phyloP scores from a whole-genome alignment of 1,140 invertebrate genomes.

The Sycophila sp. region DNA sequence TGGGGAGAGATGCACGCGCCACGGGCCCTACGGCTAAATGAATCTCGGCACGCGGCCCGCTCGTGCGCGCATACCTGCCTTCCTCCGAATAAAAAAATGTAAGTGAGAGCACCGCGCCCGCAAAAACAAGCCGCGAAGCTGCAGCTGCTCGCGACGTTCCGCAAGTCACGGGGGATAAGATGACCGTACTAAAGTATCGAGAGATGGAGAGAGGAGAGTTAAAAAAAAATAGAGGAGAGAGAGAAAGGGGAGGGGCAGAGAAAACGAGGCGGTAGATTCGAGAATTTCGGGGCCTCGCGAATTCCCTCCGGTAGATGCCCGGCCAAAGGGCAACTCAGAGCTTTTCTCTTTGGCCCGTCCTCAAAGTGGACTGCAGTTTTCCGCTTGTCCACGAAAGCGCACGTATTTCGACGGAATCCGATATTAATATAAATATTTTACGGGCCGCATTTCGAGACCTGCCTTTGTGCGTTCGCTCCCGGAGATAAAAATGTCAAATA shows the following conservation, averaged over 20 bases:
- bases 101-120: background rate
- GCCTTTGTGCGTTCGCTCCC: background rate
- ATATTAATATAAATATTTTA: slow-evolving; percentile 32
- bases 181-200: slow-evolving; percentile 5
- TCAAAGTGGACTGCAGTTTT: background rate
- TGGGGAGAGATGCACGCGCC: too few relatives aligned
- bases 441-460: background rate
- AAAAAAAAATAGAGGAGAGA: too few relatives aligned
- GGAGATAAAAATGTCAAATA: background rate
- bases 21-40: slow-evolving; percentile 27
- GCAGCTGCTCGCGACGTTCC: slow-evolving; percentile 37
- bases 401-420: slow-evolving; percentile 21
- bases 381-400: background rate
- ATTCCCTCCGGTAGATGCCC: background rate
- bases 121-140: slow-evolving; percentile 32
- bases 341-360: background rate
- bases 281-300: background rate
- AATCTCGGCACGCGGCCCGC: slow-evolving; percentile 33
- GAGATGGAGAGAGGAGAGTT: background rate
- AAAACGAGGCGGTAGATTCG: background rate
- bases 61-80: too few relatives aligned
- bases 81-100: slow-evolving; percentile 28
- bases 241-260: background rate
- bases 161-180: slow-evolving; percentile 16
- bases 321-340: background rate